Conservation (phyloP, 1,140 invertebrate species). For the Lasaia peninsularis region DNA sequence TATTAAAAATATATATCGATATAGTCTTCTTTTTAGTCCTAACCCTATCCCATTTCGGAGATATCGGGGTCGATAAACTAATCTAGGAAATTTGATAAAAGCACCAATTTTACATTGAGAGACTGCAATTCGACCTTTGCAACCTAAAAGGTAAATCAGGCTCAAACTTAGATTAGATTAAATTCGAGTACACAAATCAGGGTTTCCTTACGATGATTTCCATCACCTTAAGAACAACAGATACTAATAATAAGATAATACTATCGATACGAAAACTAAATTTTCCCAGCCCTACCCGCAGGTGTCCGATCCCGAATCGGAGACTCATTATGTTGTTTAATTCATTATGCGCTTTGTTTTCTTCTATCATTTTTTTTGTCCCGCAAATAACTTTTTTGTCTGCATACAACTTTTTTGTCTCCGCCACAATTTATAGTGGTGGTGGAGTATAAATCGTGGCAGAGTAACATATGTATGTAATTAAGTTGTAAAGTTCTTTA, state of each 20-base stretch:
- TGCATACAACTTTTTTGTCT: constrained; percentile 65
- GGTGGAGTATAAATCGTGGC: constrained; percentile 66
- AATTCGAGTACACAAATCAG: no score
- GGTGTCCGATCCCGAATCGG: constrained; percentile 58
- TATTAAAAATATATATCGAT: no score
- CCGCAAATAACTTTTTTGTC: constrained; percentile 25
- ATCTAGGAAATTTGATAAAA: no score
- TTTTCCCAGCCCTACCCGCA: constrained; percentile 36
- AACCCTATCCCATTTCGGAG: no score
- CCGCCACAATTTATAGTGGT: constrained; percentile 58
- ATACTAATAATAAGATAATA: not conserved
- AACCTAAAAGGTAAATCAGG: no score
- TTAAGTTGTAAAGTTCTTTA: constrained; percentile 69
- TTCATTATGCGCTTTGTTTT: constrained; percentile 74
- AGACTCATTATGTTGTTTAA: constrained; percentile 66
- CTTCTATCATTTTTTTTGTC: constrained; percentile 55
- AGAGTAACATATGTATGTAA: constrained; percentile 71
- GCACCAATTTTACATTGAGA: no score
- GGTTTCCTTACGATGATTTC: no score
- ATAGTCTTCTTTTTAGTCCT: no score
- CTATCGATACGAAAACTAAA: not conserved
- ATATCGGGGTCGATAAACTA: no score
- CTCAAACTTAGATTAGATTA: no score
- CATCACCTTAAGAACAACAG: no score
- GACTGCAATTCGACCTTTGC: no score